phyloP scores from a whole-genome alignment of 2,888 invertebrate genomes.

The Drosophila pseudotakahashii region DNA sequence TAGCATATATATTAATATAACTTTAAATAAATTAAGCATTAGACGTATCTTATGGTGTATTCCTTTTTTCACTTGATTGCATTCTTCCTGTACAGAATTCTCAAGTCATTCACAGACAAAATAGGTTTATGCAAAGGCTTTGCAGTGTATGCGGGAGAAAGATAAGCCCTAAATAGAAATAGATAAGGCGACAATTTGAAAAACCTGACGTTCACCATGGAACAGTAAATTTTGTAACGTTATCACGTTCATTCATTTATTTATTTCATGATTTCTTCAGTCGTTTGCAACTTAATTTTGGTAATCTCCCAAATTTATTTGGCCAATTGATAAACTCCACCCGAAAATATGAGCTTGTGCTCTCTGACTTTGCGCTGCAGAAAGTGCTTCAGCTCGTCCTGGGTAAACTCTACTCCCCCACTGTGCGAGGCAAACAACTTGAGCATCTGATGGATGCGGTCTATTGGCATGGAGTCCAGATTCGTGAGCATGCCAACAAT shows the following conservation, averaged over 20 bases:
- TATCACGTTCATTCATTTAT: constrained; percentile 16
- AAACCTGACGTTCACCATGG: constrained; percentile 7
- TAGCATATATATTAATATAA: constrained; percentile 21
- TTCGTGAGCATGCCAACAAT: constrained; percentile 98
- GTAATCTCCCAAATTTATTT: constrained; percentile 84
- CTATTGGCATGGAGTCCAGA: constrained; percentile 94
- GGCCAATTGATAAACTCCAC: constrained; percentile 94
- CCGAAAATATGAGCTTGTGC: constrained; percentile 93
- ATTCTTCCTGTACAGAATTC: background rate
- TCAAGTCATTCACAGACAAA: constrained; percentile 2
- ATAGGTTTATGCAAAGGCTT: background rate
- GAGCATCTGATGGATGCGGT: constrained; percentile 97
- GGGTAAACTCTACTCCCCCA: constrained; percentile 93
- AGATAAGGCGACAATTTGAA: constrained; percentile 22
- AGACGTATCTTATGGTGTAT: constrained; percentile 20
- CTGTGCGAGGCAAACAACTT: constrained; percentile 98
- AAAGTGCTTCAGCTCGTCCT: constrained; percentile 94
- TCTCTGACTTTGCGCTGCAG: constrained; percentile 96
- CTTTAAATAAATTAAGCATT: constrained; percentile 40
- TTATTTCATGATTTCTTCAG: constrained; percentile 24
- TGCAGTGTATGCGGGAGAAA: background rate
- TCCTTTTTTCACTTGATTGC: background rate
- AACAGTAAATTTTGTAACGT: constrained; percentile 17
- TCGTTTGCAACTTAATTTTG: constrained; percentile 4
- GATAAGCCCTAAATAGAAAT: constrained; percentile 24